phyloP scores from a whole-genome alignment of 2,113 vertebrate species.

The Terrapene triunguis region DNA sequence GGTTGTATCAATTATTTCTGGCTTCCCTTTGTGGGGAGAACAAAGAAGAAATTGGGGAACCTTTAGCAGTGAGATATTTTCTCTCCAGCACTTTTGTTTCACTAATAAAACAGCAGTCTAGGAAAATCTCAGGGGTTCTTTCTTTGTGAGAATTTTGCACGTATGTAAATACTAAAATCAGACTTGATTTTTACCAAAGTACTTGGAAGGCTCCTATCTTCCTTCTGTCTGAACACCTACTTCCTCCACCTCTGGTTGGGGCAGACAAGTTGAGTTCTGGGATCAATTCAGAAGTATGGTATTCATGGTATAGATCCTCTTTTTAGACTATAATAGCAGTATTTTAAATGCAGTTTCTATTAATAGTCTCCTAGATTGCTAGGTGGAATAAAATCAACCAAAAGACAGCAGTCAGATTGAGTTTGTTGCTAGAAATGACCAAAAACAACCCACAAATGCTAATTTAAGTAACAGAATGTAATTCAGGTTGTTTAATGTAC shows the following conservation, averaged over 20 bases:
- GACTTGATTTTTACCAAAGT: background rate
- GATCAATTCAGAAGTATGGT: background rate
- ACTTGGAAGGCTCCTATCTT: background rate
- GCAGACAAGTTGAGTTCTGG: background rate
- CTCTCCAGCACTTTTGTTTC: background rate
- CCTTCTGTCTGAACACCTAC: background rate
- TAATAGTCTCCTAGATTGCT: slow-evolving; percentile 41
- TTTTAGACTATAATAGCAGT: slow-evolving; percentile 25
- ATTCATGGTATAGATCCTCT: background rate
- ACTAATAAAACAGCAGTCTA: background rate
- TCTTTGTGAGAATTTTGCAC: background rate
- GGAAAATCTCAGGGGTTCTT: background rate
- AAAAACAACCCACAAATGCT: slow-evolving; percentile 48
- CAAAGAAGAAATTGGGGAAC: background rate
- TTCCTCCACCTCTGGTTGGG: background rate
- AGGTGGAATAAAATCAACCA: slow-evolving; percentile 16
- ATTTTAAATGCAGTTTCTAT: slow-evolving; percentile 33
- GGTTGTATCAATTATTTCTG: background rate
- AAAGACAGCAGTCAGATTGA: slow-evolving; percentile 48
- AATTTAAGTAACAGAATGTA: slow-evolving; percentile 49
- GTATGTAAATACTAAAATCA: background rate
- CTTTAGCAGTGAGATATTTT: background rate
- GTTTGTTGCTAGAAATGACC: slow-evolving; percentile 62
- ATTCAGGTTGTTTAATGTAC: slow-evolving; percentile 36
- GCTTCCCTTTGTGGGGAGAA: background rate